Conservation (phyloP, 2,888 invertebrate genomes). For the Netelia melanura region DNA sequence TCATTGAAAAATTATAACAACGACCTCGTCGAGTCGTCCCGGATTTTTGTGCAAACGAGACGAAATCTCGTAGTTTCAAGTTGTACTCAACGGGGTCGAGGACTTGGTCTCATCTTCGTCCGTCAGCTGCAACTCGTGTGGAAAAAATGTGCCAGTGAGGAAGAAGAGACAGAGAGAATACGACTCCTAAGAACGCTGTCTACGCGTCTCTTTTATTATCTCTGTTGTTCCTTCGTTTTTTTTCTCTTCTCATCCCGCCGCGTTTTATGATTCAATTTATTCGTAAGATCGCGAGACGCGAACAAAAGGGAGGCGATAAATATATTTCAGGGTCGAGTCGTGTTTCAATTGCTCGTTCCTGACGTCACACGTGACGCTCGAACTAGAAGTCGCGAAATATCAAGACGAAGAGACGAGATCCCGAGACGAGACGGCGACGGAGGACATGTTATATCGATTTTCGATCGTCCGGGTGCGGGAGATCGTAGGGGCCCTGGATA, state of each 20-base stretch:
- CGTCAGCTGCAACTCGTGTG: constrained; percentile 11
- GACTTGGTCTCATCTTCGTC: constrained; percentile 23
- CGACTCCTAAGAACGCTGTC: constrained; percentile 18
- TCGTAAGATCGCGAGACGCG: constrained; percentile 19
- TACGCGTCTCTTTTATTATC: not conserved
- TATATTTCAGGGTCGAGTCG: constrained; percentile 52
- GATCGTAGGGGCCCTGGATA: constrained; percentile 44
- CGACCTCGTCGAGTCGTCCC: too few relatives aligned
- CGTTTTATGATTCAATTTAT: constrained; percentile 49
- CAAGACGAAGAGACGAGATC: not conserved
- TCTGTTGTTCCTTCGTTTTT: constrained; percentile 15
- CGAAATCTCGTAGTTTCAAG: not conserved
- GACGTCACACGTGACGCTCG: constrained; percentile 40
- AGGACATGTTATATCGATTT: constrained; percentile 49
- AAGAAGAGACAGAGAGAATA: not conserved
- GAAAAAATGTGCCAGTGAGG: not conserved
- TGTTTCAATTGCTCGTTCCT: constrained; percentile 41
- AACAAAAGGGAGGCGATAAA: not conserved
- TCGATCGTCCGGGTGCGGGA: constrained; percentile 38
- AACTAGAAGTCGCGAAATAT: constrained; percentile 31
- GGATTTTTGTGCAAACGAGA: not conserved
- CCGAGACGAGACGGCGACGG: not conserved
- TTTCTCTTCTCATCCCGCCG: not conserved
- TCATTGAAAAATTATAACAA: too few relatives aligned
- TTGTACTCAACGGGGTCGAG: constrained; percentile 49